These are phyloP conservation scores for Nanger granti DNA, from an alignment of 2,113 vertebrate genomes.

Conservation along the genomic window DNA sequence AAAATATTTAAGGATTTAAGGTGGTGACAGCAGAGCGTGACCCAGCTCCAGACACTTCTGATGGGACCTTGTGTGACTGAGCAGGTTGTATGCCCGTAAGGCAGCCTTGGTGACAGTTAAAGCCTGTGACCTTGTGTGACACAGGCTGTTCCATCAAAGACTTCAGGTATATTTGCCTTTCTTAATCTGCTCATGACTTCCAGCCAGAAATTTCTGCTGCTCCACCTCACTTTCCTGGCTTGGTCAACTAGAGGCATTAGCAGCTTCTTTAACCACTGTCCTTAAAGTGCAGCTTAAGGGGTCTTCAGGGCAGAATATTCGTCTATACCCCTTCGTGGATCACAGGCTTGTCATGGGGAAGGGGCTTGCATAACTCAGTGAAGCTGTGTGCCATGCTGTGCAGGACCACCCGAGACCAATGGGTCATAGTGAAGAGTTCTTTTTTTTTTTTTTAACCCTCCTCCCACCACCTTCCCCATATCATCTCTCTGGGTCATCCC, in stretches of 20 bases:
- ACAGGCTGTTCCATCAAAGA: background rate
- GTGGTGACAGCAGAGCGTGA: background rate
- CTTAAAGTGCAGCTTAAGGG: background rate
- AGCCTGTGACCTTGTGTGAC: background rate
- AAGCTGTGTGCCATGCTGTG: background rate
- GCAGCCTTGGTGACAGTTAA: background rate
- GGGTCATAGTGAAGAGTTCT: background rate
- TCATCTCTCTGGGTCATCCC: no score
- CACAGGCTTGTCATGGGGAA: background rate
- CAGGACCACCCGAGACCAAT: fast-evolving
- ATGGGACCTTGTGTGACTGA: fast-evolving
- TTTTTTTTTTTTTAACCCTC: no score
- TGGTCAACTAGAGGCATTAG: background rate
- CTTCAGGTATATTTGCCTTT: background rate
- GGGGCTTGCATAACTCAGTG: background rate
- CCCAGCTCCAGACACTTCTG: fast-evolving
- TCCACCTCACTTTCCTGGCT: background rate
- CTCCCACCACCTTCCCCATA: no score
- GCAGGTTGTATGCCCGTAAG: fast-evolving
- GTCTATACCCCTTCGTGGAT: background rate
- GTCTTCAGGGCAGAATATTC: background rate
- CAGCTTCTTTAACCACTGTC: background rate
- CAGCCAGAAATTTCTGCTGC: background rate
- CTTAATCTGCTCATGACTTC: background rate
- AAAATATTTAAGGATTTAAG: background rate